phyloP scores from a whole-genome alignment of 1,140 invertebrate species.

The Helicoverpa zea region DNA sequence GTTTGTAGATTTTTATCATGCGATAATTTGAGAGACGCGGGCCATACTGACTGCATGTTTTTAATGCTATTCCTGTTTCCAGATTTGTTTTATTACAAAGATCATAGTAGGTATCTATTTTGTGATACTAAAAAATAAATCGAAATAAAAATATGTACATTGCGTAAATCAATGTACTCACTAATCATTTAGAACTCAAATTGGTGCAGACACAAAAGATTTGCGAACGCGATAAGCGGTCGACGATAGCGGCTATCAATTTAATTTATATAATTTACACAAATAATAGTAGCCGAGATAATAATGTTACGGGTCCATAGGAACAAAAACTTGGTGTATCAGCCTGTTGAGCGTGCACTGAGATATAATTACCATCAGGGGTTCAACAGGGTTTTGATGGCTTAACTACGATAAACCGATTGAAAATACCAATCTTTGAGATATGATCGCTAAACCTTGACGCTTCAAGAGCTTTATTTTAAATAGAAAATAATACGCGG shows the following conservation, averaged over 20 bases:
- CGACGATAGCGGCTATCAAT: conserved; percentile 28
- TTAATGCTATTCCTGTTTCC: too few species aligned
- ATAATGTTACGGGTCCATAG: not conserved
- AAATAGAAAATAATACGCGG: too few species aligned
- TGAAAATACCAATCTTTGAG: too few species aligned
- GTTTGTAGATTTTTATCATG: not conserved
- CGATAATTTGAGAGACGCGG: conserved; percentile 8
- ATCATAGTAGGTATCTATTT: too few species aligned
- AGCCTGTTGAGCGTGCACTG: not conserved
- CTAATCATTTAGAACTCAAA: too few species aligned
- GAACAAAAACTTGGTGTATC: not conserved
- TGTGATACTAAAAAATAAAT: too few species aligned
- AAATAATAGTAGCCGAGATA: conserved; percentile 12
- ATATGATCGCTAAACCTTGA: too few species aligned
- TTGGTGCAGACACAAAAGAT: not conserved
- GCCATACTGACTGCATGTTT: too few species aligned
- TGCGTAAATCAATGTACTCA: too few species aligned
- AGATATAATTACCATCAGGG: not conserved
- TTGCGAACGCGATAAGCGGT: conserved; percentile 21
- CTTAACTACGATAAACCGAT: not conserved
- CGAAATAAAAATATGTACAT: too few species aligned
- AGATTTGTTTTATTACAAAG: too few species aligned
- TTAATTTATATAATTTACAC: conserved; percentile 8
- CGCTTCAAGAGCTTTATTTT: too few species aligned
- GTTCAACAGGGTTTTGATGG: not conserved